Evolutionary conservation across 2,797 vertebrate species (phyloP).

Genomic region (Petrocephalus sullivani): DNA sequence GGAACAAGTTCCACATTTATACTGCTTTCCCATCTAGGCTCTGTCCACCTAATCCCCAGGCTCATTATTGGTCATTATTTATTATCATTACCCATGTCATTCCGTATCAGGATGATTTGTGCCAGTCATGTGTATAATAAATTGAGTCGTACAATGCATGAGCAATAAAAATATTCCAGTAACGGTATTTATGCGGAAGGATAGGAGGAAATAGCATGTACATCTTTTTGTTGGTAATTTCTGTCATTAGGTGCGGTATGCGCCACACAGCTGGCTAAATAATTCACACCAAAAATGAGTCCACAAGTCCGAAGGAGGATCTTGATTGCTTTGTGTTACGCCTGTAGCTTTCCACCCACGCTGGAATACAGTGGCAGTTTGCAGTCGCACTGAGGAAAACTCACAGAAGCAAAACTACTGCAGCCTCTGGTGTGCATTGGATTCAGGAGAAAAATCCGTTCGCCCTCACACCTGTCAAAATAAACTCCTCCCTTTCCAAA

Average conservation of each 20-base stretch:
- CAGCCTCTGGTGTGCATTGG: not conserved
- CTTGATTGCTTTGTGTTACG: not conserved
- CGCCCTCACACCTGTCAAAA: slow-evolving; percentile 8
- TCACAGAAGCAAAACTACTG: not conserved
- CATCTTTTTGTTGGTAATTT: not conserved
- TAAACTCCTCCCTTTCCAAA: not conserved
- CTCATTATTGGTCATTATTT: not conserved
- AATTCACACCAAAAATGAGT: not conserved
- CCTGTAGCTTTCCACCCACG: not conserved
- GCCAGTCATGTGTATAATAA: not conserved
- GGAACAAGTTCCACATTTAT: not conserved
- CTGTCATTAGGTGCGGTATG: not conserved
- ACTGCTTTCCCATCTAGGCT: not conserved
- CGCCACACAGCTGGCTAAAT: not conserved
- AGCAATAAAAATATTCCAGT: not conserved
- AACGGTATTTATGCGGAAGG: not conserved
- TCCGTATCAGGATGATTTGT: not conserved
- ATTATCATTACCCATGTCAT: not conserved
- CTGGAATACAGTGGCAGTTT: not conserved
- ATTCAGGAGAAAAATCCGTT: not conserved
- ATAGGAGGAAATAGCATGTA: not conserved
- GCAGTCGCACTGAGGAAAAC: not conserved
- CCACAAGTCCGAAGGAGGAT: not conserved
- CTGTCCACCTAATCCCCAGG: not conserved
- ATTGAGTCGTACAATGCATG: not conserved